Percentiles rank a stretch among this genome's conserved stretches.
Evolutionary conservation across 2,113 vertebrate species (phyloP).

Genomic region (Tachycineta bicolor): DNA sequence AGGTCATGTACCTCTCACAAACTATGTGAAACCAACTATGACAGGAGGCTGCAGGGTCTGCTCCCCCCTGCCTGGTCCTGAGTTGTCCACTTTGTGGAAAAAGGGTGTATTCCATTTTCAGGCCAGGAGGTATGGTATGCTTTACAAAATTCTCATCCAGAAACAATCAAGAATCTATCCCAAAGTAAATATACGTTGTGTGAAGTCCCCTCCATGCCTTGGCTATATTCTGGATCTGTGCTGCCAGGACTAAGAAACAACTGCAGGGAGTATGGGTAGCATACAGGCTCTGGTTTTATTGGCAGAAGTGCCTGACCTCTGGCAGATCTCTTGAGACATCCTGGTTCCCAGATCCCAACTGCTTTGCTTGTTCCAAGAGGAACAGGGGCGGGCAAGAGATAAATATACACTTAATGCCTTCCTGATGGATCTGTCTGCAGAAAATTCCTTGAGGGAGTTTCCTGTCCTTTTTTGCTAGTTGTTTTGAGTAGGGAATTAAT

Average conservation of each 20-base stretch:
- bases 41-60: not conserved
- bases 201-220: conserved; percentile 5
- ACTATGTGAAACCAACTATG: fast-evolving
- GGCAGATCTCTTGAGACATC: conserved; percentile 54
- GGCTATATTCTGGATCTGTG: not conserved
- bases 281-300: not conserved
- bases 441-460: conserved; percentile 63
- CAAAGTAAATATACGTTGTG: conserved; percentile 17
- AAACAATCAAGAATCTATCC: not conserved
- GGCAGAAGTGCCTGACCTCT: conserved; percentile 53
- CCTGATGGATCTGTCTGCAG: conserved; percentile 43
- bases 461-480: conserved; percentile 21
- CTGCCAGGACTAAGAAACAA: conserved; percentile 41
- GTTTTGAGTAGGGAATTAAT: not conserved
- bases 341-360: conserved; percentile 25
- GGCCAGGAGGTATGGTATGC: not conserved
- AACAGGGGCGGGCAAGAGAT: conserved; percentile 43
- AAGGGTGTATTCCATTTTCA: not conserved
- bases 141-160: not conserved
- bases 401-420: conserved; percentile 66
- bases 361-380: conserved; percentile 28
- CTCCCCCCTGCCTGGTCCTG: not conserved
- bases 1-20: not conserved
- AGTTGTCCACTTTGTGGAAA: not conserved
- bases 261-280: not conserved